Base-by-base conservation (phyloP, 1,140 invertebrate species). In the Neodiprion virginianus region DNA sequence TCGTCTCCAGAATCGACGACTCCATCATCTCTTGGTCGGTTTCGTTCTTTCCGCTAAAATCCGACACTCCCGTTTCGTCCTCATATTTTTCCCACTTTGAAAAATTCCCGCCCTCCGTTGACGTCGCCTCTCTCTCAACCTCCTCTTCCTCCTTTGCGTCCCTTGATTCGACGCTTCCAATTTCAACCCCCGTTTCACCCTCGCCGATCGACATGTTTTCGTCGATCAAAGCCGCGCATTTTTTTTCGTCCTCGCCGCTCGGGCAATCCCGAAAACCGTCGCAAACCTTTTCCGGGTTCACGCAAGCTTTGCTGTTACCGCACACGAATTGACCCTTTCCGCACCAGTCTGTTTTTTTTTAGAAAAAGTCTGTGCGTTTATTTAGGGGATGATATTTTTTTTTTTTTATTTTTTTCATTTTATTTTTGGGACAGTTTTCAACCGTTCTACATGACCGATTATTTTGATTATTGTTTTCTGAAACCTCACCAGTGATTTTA, bases 201-300 rank as follows among this genome's bases (percentile, higher is more conserved):
- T 17, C 11, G n/a, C n/a, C n/a, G n/a, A 12, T 8, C 3, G 53
- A 61, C 5, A 61, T 61, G 21, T 89, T 85, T 10, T 88, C 88
- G 8, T 86, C 85, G 40, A 86, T 84, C 1, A 88, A 69, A 14
- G 88, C 87, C 0, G 88, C 92, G 79, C 94, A 95, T 73, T 93
- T 92, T 66, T 91, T 91, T 85, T 97, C 96, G 85, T 97, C 96
- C 82, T 96, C 95, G 1, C 93, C 94, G 72, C 92, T 89, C 0
- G 93, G 94, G 88, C 96, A 97, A 81, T 97, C 94, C 23, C 90
- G 89, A 9, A 88, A 86, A 1, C 94, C 94, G 85, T 97, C 93
- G 86, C 95, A 96, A 48, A 95, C 91, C 76, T 90, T 90, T 0
- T 80, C 84, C 78, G 89, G 89, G 67, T 94, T 90, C 2, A 95